Evolutionary conservation across 2,888 invertebrate species (phyloP).

Genomic region (Torymus tubicola): DNA sequence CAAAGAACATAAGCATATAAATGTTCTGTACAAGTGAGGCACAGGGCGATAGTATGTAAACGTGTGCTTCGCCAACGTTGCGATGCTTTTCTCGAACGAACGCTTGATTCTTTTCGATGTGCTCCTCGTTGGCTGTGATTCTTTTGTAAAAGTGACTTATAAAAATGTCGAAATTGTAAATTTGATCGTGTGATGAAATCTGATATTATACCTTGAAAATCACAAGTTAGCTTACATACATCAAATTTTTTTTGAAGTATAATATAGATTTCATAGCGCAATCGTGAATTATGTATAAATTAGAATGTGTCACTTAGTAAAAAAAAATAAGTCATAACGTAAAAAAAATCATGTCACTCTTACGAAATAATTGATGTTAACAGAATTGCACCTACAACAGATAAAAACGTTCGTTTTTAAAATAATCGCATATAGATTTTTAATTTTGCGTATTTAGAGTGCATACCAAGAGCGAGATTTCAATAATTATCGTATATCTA

Average conservation of each 20-base stretch:
- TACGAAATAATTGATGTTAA: constrained; percentile 10
- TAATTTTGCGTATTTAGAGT: neutral
- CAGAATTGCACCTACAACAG: neutral
- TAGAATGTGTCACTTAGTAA: no score
- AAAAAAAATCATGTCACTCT: neutral
- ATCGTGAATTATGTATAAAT: neutral
- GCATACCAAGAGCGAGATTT: constrained; percentile 2
- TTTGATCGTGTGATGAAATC: no score
- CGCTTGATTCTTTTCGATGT: constrained; percentile 3
- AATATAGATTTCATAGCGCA: neutral
- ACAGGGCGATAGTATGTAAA: constrained; percentile 11
- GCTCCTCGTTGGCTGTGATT: neutral
- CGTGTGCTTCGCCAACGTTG: constrained; percentile 20
- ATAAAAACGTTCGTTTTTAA: neutral
- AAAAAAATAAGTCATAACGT: neutral
- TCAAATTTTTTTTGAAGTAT: no score
- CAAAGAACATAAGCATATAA: neutral
- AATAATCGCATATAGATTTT: neutral
- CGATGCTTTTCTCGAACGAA: constrained; percentile 20
- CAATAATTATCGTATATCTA: constrained; percentile 9
- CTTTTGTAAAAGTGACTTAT: constrained; percentile 5
- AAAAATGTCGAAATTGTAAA: neutral
- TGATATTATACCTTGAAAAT: no score
- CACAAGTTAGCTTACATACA: no score
- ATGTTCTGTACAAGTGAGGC: constrained; percentile 27